A percentile compares a stretch with the other conserved stretches of the same genome.
Evolutionary conservation across 37 sponge, comb jelly and placozoan genomes (phyloP).

Genomic region (Trichoplax adhaerens): DNA sequence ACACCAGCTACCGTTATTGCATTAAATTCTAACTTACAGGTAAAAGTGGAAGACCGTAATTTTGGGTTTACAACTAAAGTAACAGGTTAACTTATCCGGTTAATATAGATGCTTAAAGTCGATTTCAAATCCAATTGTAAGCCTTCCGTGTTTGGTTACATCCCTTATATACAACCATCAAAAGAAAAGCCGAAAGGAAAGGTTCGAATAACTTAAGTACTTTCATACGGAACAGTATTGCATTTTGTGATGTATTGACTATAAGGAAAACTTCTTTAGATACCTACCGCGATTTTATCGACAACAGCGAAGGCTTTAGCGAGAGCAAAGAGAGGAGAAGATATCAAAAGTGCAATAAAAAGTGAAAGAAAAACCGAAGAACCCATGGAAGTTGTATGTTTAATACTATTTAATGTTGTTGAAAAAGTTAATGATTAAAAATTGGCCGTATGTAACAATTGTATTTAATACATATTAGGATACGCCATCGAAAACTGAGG

Average conservation of each 20-base stretch:
- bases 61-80: no score
- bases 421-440: conserved; percentile 13
- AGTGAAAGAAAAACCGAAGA: conserved; percentile 3
- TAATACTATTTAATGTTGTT: conserved; percentile 4
- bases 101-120: conserved; percentile 75
- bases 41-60: not conserved
- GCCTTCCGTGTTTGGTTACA: conserved; percentile 81
- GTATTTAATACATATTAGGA: no score
- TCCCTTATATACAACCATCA: conserved; percentile 60
- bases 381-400: not conserved
- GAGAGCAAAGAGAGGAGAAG: conserved; percentile 14
- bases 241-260: not conserved
- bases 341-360: conserved; percentile 5
- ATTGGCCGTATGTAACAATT: not conserved
- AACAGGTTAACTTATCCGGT: no score
- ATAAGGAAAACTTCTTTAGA: conserved; percentile 18
- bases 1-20: conserved; percentile 79
- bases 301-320: conserved; percentile 65
- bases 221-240: not conserved
- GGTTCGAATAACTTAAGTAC: conserved; percentile 21
- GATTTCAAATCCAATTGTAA: conserved; percentile 69
- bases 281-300: conserved; percentile 81
- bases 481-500: conserved; percentile 6
- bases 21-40: conserved; percentile 81
- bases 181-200: conserved; percentile 82